These are phyloP conservation scores for Pseudorectes ferrugineus DNA, from an alignment of 2,113 vertebrate species.

Conservation along the genomic window DNA sequence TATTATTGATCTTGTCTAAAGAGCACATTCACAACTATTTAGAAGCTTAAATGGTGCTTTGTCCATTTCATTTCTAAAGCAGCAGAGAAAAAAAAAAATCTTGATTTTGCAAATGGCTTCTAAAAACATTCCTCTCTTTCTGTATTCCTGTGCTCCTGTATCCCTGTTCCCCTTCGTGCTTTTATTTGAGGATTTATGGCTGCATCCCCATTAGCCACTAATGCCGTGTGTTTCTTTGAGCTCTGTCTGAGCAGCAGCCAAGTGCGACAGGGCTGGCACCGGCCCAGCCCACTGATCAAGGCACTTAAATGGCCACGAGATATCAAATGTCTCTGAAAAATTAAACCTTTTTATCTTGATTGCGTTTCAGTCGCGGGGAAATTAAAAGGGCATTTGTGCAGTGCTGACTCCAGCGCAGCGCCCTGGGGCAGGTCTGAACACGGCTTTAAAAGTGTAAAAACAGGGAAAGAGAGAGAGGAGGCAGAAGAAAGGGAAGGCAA, in stretches of 20 bases:
- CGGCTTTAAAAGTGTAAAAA: fast-evolving
- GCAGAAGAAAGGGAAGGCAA: too few relatives aligned
- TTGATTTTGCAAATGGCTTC: not conserved
- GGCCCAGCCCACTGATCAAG: not conserved
- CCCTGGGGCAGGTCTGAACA: not conserved
- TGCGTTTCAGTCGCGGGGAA: not conserved
- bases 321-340: not conserved
- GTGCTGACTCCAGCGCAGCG: not conserved
- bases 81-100: not conserved
- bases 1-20: too few relatives aligned
- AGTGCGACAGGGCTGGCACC: not conserved
- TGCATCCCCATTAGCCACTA: not conserved
- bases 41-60: not conserved
- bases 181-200: not conserved
- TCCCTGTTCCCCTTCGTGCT: not conserved
- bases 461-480: not conserved
- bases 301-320: not conserved
- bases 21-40: not conserved
- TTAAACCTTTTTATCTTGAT: not conserved
- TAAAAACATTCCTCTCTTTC: not conserved
- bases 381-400: not conserved
- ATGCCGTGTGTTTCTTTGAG: fast-evolving
- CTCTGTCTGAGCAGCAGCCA: not conserved
- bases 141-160: fast-evolving
- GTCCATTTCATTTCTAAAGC: not conserved